A percentile compares a stretch with the other conserved stretches of the same genome.
Conservation (phyloP, 2,797 vertebrate genomes). For the Peromyscus nudipes region DNA sequence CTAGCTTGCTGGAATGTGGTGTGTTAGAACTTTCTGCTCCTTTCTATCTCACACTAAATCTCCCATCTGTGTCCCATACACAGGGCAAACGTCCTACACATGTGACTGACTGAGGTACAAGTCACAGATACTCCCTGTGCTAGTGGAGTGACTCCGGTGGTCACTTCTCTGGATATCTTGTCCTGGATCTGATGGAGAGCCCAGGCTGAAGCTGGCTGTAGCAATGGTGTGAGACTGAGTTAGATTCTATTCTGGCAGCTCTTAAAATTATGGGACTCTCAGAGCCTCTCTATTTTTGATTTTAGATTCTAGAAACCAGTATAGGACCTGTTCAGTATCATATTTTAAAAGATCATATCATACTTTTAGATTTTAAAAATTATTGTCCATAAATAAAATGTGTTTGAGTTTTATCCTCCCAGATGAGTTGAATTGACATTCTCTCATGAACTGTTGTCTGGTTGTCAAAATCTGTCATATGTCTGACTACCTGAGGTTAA, state of each 20-base stretch:
- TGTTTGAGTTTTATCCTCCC: background rate
- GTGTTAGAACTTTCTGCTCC: background rate
- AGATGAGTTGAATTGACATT: background rate
- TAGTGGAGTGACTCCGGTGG: background rate
- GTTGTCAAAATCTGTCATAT: background rate
- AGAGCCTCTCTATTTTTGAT: background rate
- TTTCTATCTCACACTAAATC: background rate
- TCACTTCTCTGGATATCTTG: background rate
- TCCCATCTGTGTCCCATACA: background rate
- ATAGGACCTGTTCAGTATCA: background rate
- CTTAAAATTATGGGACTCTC: background rate
- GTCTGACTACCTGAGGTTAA: background rate
- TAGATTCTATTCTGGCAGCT: background rate
- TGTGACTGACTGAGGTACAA: background rate
- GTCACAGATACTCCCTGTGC: background rate
- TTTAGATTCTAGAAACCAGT: background rate
- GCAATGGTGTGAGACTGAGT: background rate
- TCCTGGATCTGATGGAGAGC: background rate
- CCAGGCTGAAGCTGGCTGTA: background rate
- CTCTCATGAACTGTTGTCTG: background rate
- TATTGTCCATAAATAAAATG: background rate
- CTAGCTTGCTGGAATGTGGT: background rate
- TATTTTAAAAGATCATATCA: background rate
- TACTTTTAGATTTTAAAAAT: background rate
- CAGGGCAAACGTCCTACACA: background rate